Evolutionary conservation across 2,888 invertebrate species (phyloP).

Genomic region (Apotomis betuletana): DNA sequence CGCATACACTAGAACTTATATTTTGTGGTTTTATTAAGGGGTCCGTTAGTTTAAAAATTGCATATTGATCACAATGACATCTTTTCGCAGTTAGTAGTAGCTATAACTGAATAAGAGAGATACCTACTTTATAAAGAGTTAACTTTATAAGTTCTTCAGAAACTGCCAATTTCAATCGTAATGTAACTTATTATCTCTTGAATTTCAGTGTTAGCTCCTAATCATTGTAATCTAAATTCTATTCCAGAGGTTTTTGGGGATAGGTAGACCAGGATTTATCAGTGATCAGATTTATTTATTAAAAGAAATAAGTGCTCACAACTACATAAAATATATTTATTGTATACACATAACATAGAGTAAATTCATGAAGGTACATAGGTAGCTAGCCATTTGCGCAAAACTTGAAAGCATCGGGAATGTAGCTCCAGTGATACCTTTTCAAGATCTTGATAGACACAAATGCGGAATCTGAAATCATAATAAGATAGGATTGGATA

Average conservation of each 20-base stretch:
- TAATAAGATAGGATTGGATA: background rate
- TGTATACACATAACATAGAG: constrained; percentile 31
- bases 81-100: too few relatives aligned
- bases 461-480: constrained; percentile 19
- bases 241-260: background rate
- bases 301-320: constrained; percentile 20
- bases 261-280: background rate
- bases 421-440: constrained; percentile 9
- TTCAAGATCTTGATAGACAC: constrained; percentile 10
- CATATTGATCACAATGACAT: too few relatives aligned
- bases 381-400: constrained; percentile 31
- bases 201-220: too few relatives aligned
- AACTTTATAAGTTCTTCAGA: too few relatives aligned
- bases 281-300: background rate
- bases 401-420: constrained; percentile 8
- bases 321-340: constrained; percentile 36
- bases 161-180: too few relatives aligned
- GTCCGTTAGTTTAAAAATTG: too few relatives aligned
- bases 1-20: too few relatives aligned
- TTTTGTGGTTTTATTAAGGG: too few relatives aligned
- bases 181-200: too few relatives aligned
- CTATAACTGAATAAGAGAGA: too few relatives aligned
- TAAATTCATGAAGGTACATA: constrained; percentile 30
- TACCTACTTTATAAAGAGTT: too few relatives aligned
- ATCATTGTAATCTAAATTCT: too few relatives aligned